Base-by-base conservation (phyloP, 2,888 invertebrate species). In the Girardia tigrina region DNA sequence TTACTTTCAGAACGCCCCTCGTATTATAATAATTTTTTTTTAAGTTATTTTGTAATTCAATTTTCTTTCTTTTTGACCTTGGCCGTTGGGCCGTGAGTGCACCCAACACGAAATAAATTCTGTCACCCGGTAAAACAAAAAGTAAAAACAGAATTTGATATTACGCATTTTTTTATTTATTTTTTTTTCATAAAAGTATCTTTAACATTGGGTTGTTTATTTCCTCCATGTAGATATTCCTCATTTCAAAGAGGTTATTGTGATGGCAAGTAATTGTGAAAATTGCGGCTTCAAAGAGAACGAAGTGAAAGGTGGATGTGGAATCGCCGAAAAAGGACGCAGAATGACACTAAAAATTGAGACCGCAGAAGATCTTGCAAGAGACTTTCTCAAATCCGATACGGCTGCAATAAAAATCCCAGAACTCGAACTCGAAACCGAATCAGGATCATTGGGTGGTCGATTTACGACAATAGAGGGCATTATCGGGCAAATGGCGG, bases 391-490 rank as follows among this genome's bases (percentile, higher is more conserved):
- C 0, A 98, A 97, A 87, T 91, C 92, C 0, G 93, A 92, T 80
- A 91, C 90, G 0, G 91, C 92, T 81, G 83, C 86, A 16, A 81
- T 94, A 79, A 82, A 84, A 56, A 89, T 94, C 79, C 95, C 95
- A 0, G 92, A 95, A 84, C 82, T 98, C 75, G 91, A 93, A 0
- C 85, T 95, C 79, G 90, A 91, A 80, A 79, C 82, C 70, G 90
- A 91, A 77, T 92, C 91, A 0, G 88, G 89, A 4, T 90, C 94
- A 1, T 85, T 95, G 26, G 90, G 92, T 2, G 94, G 97, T 0
- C 88, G 93, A 74, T 98, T 97, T 84, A 92, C 93, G 0, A 98
- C 98, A 0, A 88, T 95, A 0, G 97, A 98, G 86, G 97, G 97
- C 0, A 84, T 94, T 23, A 83, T 94, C 42, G 81, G 85, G 0